Evolutionary conservation across 2,113 vertebrate species (phyloP).

Genomic region (Verasper variegatus): DNA sequence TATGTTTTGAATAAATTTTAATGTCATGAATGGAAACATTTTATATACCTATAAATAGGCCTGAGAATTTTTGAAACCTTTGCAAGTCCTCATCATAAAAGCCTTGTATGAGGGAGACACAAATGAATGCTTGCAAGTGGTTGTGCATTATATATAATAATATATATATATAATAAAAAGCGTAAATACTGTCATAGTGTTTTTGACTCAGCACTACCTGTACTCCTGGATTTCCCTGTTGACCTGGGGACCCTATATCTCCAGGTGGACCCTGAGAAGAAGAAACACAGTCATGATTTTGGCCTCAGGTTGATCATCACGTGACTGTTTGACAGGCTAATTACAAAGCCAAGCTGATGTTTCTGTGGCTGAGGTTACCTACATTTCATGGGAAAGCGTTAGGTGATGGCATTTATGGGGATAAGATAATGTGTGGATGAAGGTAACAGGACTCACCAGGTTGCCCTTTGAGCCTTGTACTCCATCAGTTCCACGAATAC

Average conservation of each 20-base stretch:
- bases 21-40: too few relatives aligned
- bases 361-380: not conserved
- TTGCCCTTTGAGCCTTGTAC: slow-evolving; percentile 89
- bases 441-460: slow-evolving; percentile 77
- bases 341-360: slow-evolving; percentile 2
- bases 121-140: not conserved
- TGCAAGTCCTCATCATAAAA: not conserved
- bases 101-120: not conserved
- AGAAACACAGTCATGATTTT: slow-evolving; percentile 16
- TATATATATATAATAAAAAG: too few relatives aligned
- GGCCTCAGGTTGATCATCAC: slow-evolving; percentile 1
- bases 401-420: too few relatives aligned
- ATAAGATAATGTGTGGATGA: too few relatives aligned
- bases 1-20: too few relatives aligned
- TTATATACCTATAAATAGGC: too few relatives aligned
- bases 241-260: slow-evolving; percentile 89
- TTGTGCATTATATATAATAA: not conserved
- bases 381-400: too few relatives aligned
- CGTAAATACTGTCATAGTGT: not conserved
- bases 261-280: slow-evolving; percentile 86
- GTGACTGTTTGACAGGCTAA: slow-evolving; percentile 1
- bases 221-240: slow-evolving; percentile 91
- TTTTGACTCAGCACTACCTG: slow-evolving; percentile 80
- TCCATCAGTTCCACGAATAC: slow-evolving; percentile 86
- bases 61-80: not conserved